These are phyloP conservation scores for Siderastrea siderea DNA, from an alignment of 92 coral and sea anemone species.

Conservation along the genomic window DNA sequence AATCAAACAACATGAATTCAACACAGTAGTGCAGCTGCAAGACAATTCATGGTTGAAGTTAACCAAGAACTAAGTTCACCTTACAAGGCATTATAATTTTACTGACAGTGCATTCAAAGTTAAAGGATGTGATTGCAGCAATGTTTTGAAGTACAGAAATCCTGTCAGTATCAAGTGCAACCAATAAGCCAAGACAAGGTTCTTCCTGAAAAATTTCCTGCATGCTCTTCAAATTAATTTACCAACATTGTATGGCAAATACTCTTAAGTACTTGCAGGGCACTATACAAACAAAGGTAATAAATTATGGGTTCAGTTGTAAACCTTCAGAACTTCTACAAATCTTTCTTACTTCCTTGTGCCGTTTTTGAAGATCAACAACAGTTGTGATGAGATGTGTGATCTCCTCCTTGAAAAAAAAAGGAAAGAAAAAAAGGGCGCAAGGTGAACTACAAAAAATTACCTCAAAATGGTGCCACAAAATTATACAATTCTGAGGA, in stretches of 20 bases:
- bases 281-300: conserved; percentile 13
- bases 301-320: too few species aligned
- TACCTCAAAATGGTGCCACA: too few species aligned
- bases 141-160: too few species aligned
- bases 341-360: conserved; percentile 68
- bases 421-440: not conserved
- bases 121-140: too few species aligned
- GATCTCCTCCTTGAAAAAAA: conserved; percentile 87
- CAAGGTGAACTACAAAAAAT: not conserved
- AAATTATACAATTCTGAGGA: too few species aligned
- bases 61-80: too few species aligned
- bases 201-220: too few species aligned
- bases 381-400: conserved; percentile 92
- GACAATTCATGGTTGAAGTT: too few species aligned
- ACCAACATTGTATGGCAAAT: not conserved
- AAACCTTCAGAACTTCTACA: too few species aligned
- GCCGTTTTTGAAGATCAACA: conserved; percentile 88
- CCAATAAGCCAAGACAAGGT: too few species aligned
- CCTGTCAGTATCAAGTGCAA: not conserved
- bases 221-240: not conserved
- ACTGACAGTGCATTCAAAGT: too few species aligned
- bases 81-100: not conserved
- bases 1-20: not conserved
- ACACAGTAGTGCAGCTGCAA: too few species aligned
- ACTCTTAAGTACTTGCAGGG: conserved; percentile 7